These are phyloP conservation scores for Manduca sexta DNA, from an alignment of 1,140 invertebrate species.

Conservation along the genomic window DNA sequence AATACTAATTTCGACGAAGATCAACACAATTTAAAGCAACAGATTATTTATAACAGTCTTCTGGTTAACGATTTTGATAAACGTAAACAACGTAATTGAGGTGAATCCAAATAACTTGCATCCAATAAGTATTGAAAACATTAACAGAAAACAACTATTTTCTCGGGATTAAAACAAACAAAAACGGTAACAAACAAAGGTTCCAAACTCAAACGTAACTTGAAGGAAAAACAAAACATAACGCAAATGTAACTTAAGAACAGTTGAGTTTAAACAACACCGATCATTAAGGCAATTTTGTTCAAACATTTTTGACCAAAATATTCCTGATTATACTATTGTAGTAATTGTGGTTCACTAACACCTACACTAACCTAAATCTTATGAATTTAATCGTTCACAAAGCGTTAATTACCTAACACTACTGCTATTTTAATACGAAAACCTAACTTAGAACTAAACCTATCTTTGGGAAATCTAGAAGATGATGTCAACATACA, in stretches of 20 bases:
- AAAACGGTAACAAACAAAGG: conserved; percentile 25
- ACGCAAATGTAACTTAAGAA: conserved; percentile 26
- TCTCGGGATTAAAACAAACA: conserved; percentile 11
- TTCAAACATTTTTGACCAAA: conserved; percentile 11
- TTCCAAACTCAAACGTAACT: conserved; percentile 23
- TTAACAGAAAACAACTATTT: conserved; percentile 22
- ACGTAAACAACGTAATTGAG: no score
- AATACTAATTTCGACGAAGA: no score
- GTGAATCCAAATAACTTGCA: background rate
- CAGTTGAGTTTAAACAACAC: conserved; percentile 44
- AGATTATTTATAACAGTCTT: no score
- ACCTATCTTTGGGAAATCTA: conserved; percentile 45
- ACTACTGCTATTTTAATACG: conserved; percentile 3
- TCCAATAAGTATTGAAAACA: conserved; percentile 1
- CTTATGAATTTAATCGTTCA: conserved; percentile 3
- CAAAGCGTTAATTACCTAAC: background rate
- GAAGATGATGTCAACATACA: conserved; percentile 10
- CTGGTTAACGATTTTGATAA: no score
- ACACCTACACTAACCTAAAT: background rate
- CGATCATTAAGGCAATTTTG: conserved; percentile 60
- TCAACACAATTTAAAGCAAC: no score
- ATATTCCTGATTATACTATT: background rate
- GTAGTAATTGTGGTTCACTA: background rate
- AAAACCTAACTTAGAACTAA: conserved; percentile 15
- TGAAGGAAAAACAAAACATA: conserved; percentile 35